These are phyloP conservation scores for Petrosia ficiformis DNA, from an alignment of 37 sponge, comb jelly and placozoan genomes.

Conservation along the genomic window DNA sequence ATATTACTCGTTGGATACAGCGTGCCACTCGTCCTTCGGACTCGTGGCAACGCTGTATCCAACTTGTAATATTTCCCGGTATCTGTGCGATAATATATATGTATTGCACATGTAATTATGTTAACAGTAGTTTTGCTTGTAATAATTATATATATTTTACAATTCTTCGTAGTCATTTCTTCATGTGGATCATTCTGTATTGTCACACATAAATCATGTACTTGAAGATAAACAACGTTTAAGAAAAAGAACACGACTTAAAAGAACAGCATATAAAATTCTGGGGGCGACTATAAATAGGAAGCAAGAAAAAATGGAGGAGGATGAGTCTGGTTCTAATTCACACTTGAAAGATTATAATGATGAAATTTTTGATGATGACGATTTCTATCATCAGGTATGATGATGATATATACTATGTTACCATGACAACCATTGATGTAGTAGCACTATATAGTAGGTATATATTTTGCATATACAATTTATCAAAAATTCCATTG, in stretches of 20 bases:
- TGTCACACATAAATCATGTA: constrained; percentile 26
- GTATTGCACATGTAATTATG: too few species aligned
- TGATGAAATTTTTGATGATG: constrained; percentile 92
- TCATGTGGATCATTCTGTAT: constrained; percentile 50
- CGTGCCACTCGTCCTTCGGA: too few species aligned
- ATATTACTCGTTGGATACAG: too few species aligned
- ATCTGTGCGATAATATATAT: too few species aligned
- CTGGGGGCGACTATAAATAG: constrained; percentile 47
- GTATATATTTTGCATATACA: too few species aligned
- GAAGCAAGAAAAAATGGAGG: background rate
- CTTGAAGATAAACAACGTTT: constrained; percentile 57
- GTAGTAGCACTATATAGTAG: too few species aligned
- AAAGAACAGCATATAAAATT: constrained; percentile 37
- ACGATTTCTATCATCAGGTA: constrained; percentile 95
- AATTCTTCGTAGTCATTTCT: constrained; percentile 65
- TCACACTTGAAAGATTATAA: constrained; percentile 64
- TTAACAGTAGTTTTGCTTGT: too few species aligned
- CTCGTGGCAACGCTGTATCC: too few species aligned
- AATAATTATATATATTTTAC: too few species aligned
- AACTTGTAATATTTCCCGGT: too few species aligned
- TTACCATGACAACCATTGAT: background rate
- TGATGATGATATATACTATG: constrained; percentile 4
- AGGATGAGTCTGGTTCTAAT: background rate
- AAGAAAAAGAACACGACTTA: constrained; percentile 75
- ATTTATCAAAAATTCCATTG: too few species aligned